Evolutionary conservation across 2,113 vertebrate species (phyloP).

Genomic region (Piliocolobus tephrosceles): DNA sequence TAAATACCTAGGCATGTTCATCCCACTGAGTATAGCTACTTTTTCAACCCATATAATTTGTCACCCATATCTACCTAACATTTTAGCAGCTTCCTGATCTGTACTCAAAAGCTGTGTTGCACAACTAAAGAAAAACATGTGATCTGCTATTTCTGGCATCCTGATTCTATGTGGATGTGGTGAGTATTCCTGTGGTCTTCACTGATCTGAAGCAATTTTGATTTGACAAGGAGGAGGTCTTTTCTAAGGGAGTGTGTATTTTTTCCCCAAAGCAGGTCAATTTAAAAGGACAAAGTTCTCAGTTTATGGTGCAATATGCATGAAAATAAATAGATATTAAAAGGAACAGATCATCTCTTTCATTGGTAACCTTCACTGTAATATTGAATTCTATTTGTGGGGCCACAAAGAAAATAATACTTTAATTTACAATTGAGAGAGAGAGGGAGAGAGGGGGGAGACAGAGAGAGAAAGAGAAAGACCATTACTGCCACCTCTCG

Average conservation of each 20-base stretch:
- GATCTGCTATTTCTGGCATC: neutral
- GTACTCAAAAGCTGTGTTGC: neutral
- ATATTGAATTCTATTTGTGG: conserved; percentile 33
- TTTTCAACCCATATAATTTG: neutral
- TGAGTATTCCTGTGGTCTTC: neutral
- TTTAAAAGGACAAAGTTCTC: neutral
- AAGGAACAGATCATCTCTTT: neutral
- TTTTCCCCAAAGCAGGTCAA: neutral
- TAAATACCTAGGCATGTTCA: neutral
- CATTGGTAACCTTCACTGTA: neutral
- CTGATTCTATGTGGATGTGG: neutral
- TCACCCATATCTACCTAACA: neutral
- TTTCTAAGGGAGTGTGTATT: neutral
- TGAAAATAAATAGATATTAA: conserved; percentile 29
- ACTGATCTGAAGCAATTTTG: neutral
- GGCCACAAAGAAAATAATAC: conserved; percentile 30
- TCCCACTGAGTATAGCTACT: neutral
- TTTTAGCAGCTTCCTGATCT: neutral
- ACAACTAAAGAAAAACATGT: neutral
- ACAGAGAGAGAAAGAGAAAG: neutral
- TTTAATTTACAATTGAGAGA: neutral
- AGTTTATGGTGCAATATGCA: neutral
- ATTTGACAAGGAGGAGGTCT: neutral
- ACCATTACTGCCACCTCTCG: conserved; percentile 62
- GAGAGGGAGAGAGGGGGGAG: neutral